phyloP scores from a whole-genome alignment of 2,888 invertebrate genomes.

The Malacosoma neustria region DNA sequence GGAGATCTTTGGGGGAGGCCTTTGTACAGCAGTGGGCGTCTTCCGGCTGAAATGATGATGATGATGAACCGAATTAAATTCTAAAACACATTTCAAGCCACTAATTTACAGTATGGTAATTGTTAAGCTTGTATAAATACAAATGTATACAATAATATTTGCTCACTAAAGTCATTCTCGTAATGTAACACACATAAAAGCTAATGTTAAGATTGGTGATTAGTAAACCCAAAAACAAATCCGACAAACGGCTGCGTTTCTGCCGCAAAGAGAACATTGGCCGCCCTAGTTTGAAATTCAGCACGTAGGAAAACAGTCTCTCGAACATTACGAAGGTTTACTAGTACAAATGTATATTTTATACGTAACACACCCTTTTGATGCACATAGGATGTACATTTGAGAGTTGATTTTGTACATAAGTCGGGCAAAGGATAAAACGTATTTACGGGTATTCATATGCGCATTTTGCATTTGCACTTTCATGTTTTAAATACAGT shows the following conservation, averaged over 20 bases:
- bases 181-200: constrained; percentile 27
- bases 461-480: too few relatives aligned
- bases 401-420: constrained; percentile 9
- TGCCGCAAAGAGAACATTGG: constrained; percentile 18
- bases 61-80: too few relatives aligned
- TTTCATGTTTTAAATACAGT: too few relatives aligned
- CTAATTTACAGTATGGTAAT: too few relatives aligned
- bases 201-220: constrained; percentile 30
- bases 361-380: background rate
- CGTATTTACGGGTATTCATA: too few relatives aligned
- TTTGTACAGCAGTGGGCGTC: too few relatives aligned
- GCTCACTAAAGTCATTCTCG: constrained; percentile 15
- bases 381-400: background rate
- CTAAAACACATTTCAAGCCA: too few relatives aligned
- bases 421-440: constrained; percentile 26
- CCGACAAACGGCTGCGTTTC: constrained; percentile 21
- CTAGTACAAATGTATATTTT: constrained; percentile 9
- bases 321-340: background rate
- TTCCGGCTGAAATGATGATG: too few relatives aligned
- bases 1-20: too few relatives aligned
- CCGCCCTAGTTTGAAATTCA: constrained; percentile 11
- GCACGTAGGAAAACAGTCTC: constrained; percentile 14
- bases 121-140: too few relatives aligned
- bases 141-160: constrained; percentile 18
- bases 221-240: constrained; percentile 17